Evolutionary conservation across 2,888 invertebrate genomes (phyloP), one percentile per base, ranked within the genome.

Genomic region (Nephrotoma guestfalica): DNA sequence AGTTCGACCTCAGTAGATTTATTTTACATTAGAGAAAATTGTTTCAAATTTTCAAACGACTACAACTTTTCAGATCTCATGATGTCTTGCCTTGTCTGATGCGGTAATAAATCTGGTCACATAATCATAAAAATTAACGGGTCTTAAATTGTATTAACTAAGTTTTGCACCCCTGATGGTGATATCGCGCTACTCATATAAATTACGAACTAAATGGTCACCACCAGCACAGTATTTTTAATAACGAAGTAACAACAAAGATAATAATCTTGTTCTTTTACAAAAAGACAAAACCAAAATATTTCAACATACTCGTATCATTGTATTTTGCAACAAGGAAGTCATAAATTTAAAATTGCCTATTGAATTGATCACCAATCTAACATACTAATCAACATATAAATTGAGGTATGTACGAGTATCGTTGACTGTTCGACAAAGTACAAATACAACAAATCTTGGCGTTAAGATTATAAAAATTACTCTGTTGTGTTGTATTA

Each of bases 331-430:
- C 71, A 71, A 71, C 30, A 71, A 30, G 71, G 71, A 71, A 71
- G 71, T 71, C 71, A 9, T 71, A 30, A 71, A 71, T 71, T 71
- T 71, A 71, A 71, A 71, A 71, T 71, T 71, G 71, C 71, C 71
- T 71, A 71, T 71, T 71, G 71, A 71, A 71, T 71, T 71, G 71
- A 71, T 18, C 71, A 71, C 71, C 30, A 71, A 71, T 71, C 71
- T 30, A 71, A 30, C 71, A 30, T 71, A 71, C 71, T 71, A 71
- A 71, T 30, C 71, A 71, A 30, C 71, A 71, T 71, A 30, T 71
- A 71, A 30, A 71, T 71, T 71, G 71, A 71, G 71, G 71, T 30
- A 30, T 30, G 30, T 30, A 30, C n/a, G n/a, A n/a, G n/a, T 71
- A 71, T 71, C 71, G 71, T 30, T 71, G 0, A 30, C 30, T 30